Evolutionary conservation across 2,113 vertebrate genomes (phyloP), one percentile per base, ranked within the genome.

Genomic region (Stegostoma tigrinum): DNA sequence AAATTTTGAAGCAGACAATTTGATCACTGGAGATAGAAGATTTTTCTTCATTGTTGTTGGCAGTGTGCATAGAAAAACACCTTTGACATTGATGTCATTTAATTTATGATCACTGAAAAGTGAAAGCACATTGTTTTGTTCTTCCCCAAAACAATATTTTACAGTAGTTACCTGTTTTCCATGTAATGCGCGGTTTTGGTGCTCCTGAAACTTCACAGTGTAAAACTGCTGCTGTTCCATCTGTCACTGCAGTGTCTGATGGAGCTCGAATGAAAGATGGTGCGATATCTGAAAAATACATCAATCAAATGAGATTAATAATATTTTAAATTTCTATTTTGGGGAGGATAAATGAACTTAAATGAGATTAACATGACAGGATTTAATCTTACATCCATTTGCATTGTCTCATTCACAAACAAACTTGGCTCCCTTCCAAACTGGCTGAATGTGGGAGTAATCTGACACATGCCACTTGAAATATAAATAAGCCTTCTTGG

Each of bases 161-260:
- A 83, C 21, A 45, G 27, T 34, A 0, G 96, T 83, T 97, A 98
- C 99, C 99, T 98, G 97, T 99, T 96, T 97, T 99, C 99, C 99
- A 99, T 0, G 97, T 97, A 96, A 99, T 98, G 96, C 98, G 97
- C 0, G 99, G 98, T 83, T 98, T 98, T 42, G 99, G 99, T 55
- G 98, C 98, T 34, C 99, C 99, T 0, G 98, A 98, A 8, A 98
- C 98, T 95, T 98, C 97, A n/a, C 99, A 99, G 96, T 96, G 97
- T 94, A 99, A 98, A 61, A 97, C 75, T 0, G 98, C 98, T 0
- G 96, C 97, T 96, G 97, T 98, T 0, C 99, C 98, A 30, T 99
- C 98, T 0, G 98, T 99, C 68, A 99, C 98, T 0, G 98, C 99
- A 96, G 98, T 98, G 96, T 99, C 98, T 34, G 96, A 96, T 0